These are phyloP conservation scores for Sandelia bainsii DNA, from an alignment of 2,797 vertebrate species.

Conservation along the genomic window DNA sequence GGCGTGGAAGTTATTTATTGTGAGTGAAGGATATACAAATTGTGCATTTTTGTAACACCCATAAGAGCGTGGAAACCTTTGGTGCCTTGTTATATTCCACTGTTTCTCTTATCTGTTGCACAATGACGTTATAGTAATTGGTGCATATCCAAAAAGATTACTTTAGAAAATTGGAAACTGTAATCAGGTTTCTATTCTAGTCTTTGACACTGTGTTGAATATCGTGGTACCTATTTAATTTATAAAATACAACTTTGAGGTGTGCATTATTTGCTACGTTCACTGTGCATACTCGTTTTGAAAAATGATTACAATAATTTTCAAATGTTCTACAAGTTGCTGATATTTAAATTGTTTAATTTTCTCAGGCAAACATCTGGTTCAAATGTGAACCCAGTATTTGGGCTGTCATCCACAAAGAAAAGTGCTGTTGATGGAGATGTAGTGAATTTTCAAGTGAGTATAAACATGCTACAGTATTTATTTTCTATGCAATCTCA, in stretches of 20 bases:
- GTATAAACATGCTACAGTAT: constrained; percentile 15
- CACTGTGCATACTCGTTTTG: background rate
- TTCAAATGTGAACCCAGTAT: constrained; percentile 56
- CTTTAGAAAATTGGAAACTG: too few species aligned
- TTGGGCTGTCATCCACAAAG: constrained; percentile 67
- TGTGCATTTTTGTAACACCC: too few species aligned
- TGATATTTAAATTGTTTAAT: background rate
- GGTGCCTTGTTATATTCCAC: too few species aligned
- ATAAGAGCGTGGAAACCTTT: too few species aligned
- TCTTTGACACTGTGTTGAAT: background rate
- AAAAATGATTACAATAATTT: background rate
- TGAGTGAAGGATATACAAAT: too few species aligned
- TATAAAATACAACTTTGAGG: background rate
- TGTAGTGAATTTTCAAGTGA: constrained; percentile 69
- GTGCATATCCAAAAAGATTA: too few species aligned
- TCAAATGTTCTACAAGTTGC: background rate
- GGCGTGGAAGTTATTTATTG: too few species aligned
- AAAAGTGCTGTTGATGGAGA: constrained; percentile 62
- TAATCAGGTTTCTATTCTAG: too few species aligned
- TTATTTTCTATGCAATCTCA: background rate
- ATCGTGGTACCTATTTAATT: background rate
- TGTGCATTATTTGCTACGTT: background rate
- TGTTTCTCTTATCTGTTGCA: too few species aligned
- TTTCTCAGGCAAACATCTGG: constrained; percentile 78
- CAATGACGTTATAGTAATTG: too few species aligned